phyloP scores from a whole-genome alignment of 1,140 invertebrate species.

The Musca vetustissima region DNA sequence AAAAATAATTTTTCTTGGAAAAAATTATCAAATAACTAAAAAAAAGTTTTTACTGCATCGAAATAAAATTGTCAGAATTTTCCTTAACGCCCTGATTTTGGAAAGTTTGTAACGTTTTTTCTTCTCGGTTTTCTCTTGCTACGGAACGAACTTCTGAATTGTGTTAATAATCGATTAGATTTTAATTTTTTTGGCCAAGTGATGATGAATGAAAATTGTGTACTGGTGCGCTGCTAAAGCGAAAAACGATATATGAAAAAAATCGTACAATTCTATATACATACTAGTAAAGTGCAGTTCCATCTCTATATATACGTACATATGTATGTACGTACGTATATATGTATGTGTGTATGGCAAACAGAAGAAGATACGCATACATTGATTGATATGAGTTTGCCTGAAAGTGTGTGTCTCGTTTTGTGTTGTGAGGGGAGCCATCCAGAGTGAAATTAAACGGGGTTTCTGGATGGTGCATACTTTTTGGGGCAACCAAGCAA shows the following conservation, averaged over 20 bases:
- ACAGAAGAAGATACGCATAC: no score
- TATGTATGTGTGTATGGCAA: background rate
- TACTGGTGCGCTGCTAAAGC: background rate
- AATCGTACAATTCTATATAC: background rate
- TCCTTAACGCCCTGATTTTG: background rate
- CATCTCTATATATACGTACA: background rate
- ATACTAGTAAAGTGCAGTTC: background rate
- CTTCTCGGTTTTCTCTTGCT: no score
- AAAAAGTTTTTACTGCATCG: no score
- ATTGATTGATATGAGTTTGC: no score
- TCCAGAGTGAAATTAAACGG: no score
- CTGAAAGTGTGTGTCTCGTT: no score
- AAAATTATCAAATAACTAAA: background rate
- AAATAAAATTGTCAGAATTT: background rate
- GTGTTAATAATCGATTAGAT: slow-evolving; percentile 16
- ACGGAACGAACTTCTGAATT: background rate
- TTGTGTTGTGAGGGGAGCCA: no score
- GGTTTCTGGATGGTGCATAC: no score
- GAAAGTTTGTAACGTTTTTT: background rate
- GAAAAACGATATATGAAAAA: background rate
- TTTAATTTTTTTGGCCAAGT: background rate
- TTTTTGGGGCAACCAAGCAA: no score
- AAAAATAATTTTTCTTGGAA: background rate
- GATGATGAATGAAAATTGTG: slow-evolving; percentile 3
- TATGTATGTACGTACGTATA: background rate